Percentiles rank a stretch among this genome's conserved stretches.
Conservation (phyloP, 2,113 vertebrate genomes). For the Prunella fulvescens region DNA sequence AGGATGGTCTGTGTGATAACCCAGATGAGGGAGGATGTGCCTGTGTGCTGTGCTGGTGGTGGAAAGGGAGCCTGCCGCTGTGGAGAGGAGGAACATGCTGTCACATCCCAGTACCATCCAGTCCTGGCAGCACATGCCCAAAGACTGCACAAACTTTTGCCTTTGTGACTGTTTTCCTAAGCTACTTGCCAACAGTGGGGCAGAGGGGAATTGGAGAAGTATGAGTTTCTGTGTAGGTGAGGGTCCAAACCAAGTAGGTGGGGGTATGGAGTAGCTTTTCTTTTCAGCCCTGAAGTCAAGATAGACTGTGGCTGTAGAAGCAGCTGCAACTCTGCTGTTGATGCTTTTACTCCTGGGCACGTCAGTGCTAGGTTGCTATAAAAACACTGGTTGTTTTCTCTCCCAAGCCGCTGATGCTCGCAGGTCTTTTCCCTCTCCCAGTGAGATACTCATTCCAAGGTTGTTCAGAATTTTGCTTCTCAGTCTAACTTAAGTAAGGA, state of each 20-base stretch:
- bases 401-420: neutral
- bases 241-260: neutral
- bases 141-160: neutral
- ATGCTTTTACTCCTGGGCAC: neutral
- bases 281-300: neutral
- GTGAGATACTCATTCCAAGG: neutral
- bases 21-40: neutral
- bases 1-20: neutral
- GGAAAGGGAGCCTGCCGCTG: neutral
- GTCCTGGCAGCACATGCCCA: neutral
- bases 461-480: neutral
- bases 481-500: neutral
- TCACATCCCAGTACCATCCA: neutral
- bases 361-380: neutral
- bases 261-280: neutral
- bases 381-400: neutral
- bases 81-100: accelerated
- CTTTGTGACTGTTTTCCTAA: neutral
- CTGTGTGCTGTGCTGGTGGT: accelerated
- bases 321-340: neutral
- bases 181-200: neutral
- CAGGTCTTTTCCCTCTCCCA: neutral
- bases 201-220: neutral
- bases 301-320: neutral
- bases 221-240: neutral